A percentile compares a stretch with the other conserved stretches of the same genome.
phyloP scores from a whole-genome alignment of 2,888 invertebrate genomes.

The Dexiosoma caninum region DNA sequence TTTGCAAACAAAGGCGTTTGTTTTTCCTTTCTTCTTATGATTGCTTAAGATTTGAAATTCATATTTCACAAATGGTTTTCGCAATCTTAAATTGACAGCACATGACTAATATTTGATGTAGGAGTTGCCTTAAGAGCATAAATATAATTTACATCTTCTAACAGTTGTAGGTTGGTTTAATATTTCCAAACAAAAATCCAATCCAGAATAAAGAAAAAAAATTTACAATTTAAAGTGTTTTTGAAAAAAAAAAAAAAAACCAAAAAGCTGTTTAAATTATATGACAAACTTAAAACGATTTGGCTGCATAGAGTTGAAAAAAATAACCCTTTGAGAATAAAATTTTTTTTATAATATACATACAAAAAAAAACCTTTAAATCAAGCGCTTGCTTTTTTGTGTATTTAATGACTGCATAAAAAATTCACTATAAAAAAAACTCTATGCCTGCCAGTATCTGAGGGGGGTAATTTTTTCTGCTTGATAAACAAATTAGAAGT shows the following conservation, averaged over 20 bases:
- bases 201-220: too few species aligned
- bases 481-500: conserved; percentile 63
- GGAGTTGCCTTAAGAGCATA: not conserved
- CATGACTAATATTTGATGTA: not conserved
- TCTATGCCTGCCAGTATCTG: conserved; percentile 8
- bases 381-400: conserved; percentile 33
- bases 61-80: not conserved
- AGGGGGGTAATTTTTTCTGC: conserved; percentile 63
- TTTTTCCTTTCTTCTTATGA: not conserved
- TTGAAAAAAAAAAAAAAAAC: conserved; percentile 20
- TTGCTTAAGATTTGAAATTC: not conserved
- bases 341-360: too few species aligned
- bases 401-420: not conserved
- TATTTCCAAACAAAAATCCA: too few species aligned
- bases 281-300: conserved; percentile 60
- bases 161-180: too few species aligned
- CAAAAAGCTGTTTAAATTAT: conserved; percentile 53
- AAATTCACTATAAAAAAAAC: not conserved
- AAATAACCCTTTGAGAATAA: conserved; percentile 61
- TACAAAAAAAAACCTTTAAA: conserved; percentile 15
- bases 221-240: conserved; percentile 33
- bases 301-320: conserved; percentile 34
- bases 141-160: too few species aligned
- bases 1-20: not conserved
- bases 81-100: not conserved